These are phyloP conservation scores for Rhogogaster chlorosoma DNA, from an alignment of 2,888 invertebrate genomes.

Conservation along the genomic window DNA sequence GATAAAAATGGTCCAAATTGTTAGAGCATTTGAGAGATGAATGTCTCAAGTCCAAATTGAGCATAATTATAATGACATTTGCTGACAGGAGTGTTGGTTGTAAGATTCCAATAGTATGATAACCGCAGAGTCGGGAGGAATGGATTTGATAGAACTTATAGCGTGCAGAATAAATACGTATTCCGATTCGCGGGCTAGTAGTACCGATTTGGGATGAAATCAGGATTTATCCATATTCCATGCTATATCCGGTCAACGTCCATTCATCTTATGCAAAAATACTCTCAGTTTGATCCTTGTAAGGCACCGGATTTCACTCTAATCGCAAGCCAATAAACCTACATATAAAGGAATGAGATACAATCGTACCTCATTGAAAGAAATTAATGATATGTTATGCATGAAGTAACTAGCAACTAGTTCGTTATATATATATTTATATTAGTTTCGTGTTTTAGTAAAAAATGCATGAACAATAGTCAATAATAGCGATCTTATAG, in stretches of 20 bases:
- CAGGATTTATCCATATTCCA: background rate
- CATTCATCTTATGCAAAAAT: background rate
- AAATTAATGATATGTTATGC: background rate
- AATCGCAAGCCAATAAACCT: conserved; percentile 60
- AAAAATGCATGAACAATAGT: background rate
- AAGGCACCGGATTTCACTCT: conserved; percentile 66
- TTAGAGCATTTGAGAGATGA: background rate
- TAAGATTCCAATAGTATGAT: background rate
- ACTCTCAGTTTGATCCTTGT: conserved; percentile 57
- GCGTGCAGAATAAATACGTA: background rate
- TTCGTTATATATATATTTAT: background rate
- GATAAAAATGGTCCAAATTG: background rate
- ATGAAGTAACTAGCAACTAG: background rate
- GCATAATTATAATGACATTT: conserved; percentile 27
- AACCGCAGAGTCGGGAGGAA: background rate
- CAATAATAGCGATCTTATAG: background rate
- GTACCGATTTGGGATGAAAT: background rate
- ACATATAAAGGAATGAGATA: conserved; percentile 57
- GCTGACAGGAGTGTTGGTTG: background rate
- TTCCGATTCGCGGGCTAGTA: background rate
- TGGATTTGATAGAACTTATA: background rate
- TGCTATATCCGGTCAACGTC: background rate
- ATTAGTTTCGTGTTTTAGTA: background rate
- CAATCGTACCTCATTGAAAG: conserved; percentile 9
- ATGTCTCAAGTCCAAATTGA: conserved; percentile 6